A percentile compares a stretch with the other conserved stretches of the same genome.
phyloP scores from a whole-genome alignment of 2,797 vertebrate species.

The Hylomyscus alleni region DNA sequence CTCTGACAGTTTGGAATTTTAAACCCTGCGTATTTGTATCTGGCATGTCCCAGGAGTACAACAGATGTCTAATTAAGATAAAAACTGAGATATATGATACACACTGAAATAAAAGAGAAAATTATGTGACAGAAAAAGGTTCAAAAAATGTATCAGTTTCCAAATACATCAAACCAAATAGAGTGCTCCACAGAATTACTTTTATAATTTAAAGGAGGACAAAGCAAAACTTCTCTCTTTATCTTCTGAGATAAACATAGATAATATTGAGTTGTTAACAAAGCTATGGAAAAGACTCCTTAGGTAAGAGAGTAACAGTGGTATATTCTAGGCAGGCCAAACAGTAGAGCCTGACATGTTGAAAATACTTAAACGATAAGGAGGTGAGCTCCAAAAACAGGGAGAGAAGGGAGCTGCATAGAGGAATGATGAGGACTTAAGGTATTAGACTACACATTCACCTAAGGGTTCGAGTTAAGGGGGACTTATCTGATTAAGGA shows the following conservation, averaged over 20 bases:
- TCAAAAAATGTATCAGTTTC: background rate
- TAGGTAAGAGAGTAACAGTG: background rate
- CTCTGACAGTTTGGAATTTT: background rate
- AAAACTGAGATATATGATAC: background rate
- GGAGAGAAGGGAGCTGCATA: background rate
- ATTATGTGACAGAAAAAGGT: constrained; percentile 27
- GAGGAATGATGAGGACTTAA: background rate
- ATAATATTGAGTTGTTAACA: background rate
- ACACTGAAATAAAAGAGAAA: background rate
- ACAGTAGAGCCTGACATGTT: background rate
- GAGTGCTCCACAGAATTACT: background rate
- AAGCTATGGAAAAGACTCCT: background rate
- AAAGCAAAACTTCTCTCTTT: background rate
- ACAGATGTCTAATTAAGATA: background rate
- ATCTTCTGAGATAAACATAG: background rate
- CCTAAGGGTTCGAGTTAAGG: background rate
- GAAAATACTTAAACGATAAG: background rate
- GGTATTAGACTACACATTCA: background rate
- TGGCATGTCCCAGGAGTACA: background rate
- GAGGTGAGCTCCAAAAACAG: background rate
- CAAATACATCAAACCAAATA: background rate
- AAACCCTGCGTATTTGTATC: background rate
- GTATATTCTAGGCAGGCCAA: background rate
- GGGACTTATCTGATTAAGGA: too few species aligned
- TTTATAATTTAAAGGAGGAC: background rate